Conservation (phyloP, 2,113 vertebrate species). For the Nerophis lumbriciformis region DNA sequence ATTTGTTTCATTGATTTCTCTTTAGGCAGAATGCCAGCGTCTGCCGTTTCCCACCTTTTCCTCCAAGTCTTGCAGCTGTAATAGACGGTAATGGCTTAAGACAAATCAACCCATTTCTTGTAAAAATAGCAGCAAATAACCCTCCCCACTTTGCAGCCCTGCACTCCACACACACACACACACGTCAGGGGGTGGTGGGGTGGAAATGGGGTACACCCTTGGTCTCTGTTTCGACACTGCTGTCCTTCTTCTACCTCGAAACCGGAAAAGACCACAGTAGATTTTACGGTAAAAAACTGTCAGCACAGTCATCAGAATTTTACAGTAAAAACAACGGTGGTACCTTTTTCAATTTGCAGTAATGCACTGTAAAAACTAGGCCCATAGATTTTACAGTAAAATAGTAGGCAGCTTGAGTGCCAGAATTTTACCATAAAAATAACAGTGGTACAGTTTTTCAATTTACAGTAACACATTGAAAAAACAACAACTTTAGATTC, state of each 20-base stretch:
- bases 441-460: too few relatives aligned
- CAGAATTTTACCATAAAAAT: too few relatives aligned
- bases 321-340: too few relatives aligned
- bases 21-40: constrained; percentile 99
- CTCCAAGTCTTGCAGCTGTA: constrained; percentile 87
- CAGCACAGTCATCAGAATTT: too few relatives aligned
- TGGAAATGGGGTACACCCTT: constrained; percentile 32
- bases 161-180: constrained; percentile 45
- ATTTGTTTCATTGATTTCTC: constrained; percentile 99
- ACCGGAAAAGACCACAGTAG: constrained; percentile 52
- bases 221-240: constrained; percentile 38
- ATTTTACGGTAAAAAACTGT: too few relatives aligned
- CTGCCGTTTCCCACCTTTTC: constrained; percentile 97
- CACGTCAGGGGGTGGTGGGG: constrained; percentile 30
- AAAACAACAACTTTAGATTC: too few relatives aligned
- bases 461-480: too few relatives aligned
- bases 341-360: too few relatives aligned
- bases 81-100: constrained; percentile 99
- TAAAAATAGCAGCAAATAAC: constrained; percentile 89
- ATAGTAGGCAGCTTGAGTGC: too few relatives aligned
- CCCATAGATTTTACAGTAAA: too few relatives aligned
- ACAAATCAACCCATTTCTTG: constrained; percentile 94
- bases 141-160: constrained; percentile 39
- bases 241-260: constrained; percentile 45
- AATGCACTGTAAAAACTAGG: too few relatives aligned